Base-by-base conservation (phyloP, 2,888 invertebrate genomes). In the Tipula helvola region DNA sequence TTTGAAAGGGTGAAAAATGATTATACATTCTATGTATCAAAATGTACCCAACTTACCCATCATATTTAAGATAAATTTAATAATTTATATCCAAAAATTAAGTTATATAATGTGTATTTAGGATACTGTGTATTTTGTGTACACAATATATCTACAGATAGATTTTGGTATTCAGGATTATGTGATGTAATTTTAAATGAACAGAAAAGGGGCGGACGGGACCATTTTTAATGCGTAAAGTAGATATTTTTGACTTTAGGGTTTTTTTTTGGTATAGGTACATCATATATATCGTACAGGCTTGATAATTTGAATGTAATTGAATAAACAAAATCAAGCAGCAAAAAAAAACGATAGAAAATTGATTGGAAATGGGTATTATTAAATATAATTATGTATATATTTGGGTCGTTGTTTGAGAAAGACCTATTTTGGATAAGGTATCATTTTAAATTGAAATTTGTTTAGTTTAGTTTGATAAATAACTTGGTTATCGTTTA, bases 151-250 rank as follows among this genome's bases (percentile, higher is more conserved):
- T 28, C 2, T n/a, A 18, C 16, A 28, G 71, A 71, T 71, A 28
- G 71, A 71, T 71, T 71, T 71, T 28, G 10, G 28, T 71, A 71
- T 71, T 71, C 71, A 71, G 71, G 71, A 71, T 71, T 71, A 71
- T 71, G 71, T 71, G 71, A 71, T 71, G 71, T 71, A 71, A 71
- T 71, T 71, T 71, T 71, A 71, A 71, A 71, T 71, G 71, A 71
- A 71, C 71, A 71, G 71, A 71, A 71, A 71, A 71, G 28, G 28
- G 71, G 71, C 71, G 71, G 71, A 71, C 71, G 71, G 71, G 71
- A 71, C 71, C 71, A 71, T 7, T 18, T 52, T 16, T 57, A 57
- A 57, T 57, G 16, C 52, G 52, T 57, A 57, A 57, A 57, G 28
- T 71, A 18, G 71, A 71, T 71, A 57, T 71, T 71, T 71, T 71